Evolutionary conservation across 2,888 invertebrate genomes (phyloP), one percentile per base, ranked within the genome.

Genomic region (Agapostemon virescens): DNA sequence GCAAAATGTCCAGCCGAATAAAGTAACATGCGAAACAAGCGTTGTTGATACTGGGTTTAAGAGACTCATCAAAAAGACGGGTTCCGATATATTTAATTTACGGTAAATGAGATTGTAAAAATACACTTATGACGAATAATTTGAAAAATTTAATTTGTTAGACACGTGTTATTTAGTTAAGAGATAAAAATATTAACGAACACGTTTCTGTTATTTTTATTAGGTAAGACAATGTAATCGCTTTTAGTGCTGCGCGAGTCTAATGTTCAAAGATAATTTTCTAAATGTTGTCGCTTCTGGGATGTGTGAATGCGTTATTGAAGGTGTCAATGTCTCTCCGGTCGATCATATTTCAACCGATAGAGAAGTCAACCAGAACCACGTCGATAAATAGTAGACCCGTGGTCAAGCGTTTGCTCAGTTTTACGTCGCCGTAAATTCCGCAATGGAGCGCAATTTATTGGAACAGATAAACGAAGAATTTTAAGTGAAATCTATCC

Each of bases 401-500:
- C 15, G 33, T 36, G 45, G 67, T 20, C 45, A 11, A 15, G 26
- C 63, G 17, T 7, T 26, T 2, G 23, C 49, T 23, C 33, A 11
- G 40, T 49, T 42, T 36, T 17, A n/a, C 20, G 30, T 26, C 30
- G 33, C n/a, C 11, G 30, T 75, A 63, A 58, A 30, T 49, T 17
- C 40, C 30, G 30, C 0, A 20, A 17, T 17, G 30, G 3, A 17
- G n/a, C 13, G 23, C 67, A 71, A 79, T 77, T 70, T 79, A 77
- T 77, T n/a, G 77, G n/a, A 7, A 0, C 23, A 66, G 77, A 78
- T 77, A 77, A 68, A 77, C 77, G 49, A 42, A 61, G 77, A 79
- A 71, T 79, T 71, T 77, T 67, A 79, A 71, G 63, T 63, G 77
- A 71, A 77, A 79, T 77, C 40, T 79, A 67, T 61, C 52, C 61